Conservation (phyloP, 2,797 vertebrate genomes). For the Tiaroga cobitis region DNA sequence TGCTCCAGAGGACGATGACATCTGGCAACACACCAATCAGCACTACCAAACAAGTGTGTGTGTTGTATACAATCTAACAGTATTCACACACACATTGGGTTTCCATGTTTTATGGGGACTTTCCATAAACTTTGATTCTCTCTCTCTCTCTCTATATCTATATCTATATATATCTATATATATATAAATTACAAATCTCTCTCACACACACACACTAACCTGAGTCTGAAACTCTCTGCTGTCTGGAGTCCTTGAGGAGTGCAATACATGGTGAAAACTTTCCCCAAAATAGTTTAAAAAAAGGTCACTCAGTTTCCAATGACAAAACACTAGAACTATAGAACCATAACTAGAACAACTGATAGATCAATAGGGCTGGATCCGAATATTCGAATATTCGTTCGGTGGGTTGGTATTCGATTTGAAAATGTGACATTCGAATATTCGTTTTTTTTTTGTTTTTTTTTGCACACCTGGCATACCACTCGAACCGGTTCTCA, state of each 20-base stretch:
- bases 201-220: too few relatives aligned
- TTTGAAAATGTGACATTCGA: too few relatives aligned
- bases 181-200: background rate
- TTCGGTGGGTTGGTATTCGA: too few relatives aligned
- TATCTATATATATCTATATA: too few relatives aligned
- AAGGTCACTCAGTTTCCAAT: background rate
- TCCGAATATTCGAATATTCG: too few relatives aligned
- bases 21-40: slow-evolving; percentile 18
- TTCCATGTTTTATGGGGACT: background rate
- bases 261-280: background rate
- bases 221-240: too few relatives aligned
- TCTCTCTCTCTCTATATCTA: too few relatives aligned
- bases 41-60: background rate
- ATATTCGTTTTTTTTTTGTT: too few relatives aligned
- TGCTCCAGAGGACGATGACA: background rate
- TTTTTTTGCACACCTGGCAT: too few relatives aligned
- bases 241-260: background rate
- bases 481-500: too few relatives aligned
- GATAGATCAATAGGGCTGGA: too few relatives aligned
- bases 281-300: too few relatives aligned
- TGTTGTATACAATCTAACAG: background rate
- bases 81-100: background rate
- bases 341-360: background rate
- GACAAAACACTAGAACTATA: background rate
- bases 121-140: background rate